These are phyloP conservation scores for Lagria hirta DNA, from an alignment of 2,888 invertebrate species.

Conservation along the genomic window DNA sequence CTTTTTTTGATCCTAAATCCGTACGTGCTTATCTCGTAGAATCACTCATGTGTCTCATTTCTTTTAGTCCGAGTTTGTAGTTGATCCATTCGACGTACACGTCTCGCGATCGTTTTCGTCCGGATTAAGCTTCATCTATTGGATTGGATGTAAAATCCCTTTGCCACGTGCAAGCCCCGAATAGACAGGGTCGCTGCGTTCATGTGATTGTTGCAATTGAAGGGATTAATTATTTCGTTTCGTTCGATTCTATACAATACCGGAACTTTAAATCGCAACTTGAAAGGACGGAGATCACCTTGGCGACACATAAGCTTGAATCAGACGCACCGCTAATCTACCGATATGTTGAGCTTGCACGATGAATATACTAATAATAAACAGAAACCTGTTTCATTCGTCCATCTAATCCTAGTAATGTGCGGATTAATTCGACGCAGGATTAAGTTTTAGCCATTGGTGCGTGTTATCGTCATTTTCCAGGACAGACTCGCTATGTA, in stretches of 20 bases:
- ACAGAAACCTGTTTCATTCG: constrained; percentile 48
- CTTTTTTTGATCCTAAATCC: too few relatives aligned
- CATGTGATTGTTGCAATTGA: constrained; percentile 17
- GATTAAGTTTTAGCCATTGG: constrained; percentile 54
- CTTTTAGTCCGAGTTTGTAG: too few relatives aligned
- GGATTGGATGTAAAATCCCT: constrained; percentile 35
- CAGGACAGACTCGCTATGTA: too few relatives aligned
- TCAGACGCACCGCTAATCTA: constrained; percentile 63
- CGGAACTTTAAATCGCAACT: constrained; percentile 18
- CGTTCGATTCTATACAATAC: constrained; percentile 7
- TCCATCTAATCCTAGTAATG: constrained; percentile 52
- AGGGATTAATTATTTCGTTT: constrained; percentile 24
- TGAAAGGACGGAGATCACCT: constrained; percentile 43
- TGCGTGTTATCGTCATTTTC: constrained; percentile 53
- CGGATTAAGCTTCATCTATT: constrained; percentile 29
- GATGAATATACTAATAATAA: constrained; percentile 54
- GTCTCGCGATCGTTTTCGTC: constrained; percentile 18
- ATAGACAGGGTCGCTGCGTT: constrained; percentile 7
- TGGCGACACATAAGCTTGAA: constrained; percentile 47
- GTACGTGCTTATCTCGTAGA: constrained; percentile 48
- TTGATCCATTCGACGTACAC: constrained; percentile 22
- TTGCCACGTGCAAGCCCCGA: constrained; percentile 26
- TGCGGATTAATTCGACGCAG: constrained; percentile 53
- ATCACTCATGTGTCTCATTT: constrained; percentile 44
- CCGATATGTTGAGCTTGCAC: constrained; percentile 66